Evolutionary conservation across 2,113 vertebrate species (phyloP).

Genomic region (Odocoileus virginianus): DNA sequence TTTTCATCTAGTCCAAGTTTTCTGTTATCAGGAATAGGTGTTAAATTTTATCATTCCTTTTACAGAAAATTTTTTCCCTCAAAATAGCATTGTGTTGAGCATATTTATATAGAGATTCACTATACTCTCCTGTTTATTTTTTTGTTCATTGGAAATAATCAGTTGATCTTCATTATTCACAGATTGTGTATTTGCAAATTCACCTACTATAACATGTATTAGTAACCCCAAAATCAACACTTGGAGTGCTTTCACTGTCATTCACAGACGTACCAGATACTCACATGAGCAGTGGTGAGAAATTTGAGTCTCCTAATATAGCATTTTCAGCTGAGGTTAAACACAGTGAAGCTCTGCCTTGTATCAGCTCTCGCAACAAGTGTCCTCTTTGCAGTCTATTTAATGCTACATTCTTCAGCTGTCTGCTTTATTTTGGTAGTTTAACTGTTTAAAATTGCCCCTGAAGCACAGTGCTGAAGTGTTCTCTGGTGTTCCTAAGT

Average conservation of each 20-base stretch:
- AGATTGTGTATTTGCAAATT: not conserved
- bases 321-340: not conserved
- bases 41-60: not conserved
- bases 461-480: not conserved
- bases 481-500: not conserved
- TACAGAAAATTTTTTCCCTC: not conserved
- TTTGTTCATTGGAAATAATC: not conserved
- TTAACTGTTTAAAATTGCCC: not conserved
- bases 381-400: not conserved
- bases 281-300: not conserved
- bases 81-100: not conserved
- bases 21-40: not conserved
- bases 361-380: not conserved
- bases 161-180: not conserved
- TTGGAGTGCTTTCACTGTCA: not conserved
- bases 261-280: not conserved
- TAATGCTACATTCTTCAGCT: not conserved
- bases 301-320: not conserved
- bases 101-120: not conserved
- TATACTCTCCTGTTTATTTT: not conserved
- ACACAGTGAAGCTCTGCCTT: not conserved
- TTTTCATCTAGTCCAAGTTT: constrained; percentile 8
- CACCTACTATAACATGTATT: not conserved
- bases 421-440: not conserved
- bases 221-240: not conserved